These are phyloP conservation scores for Chionodraco myersi DNA, from an alignment of 2,113 vertebrate genomes.

Conservation along the genomic window DNA sequence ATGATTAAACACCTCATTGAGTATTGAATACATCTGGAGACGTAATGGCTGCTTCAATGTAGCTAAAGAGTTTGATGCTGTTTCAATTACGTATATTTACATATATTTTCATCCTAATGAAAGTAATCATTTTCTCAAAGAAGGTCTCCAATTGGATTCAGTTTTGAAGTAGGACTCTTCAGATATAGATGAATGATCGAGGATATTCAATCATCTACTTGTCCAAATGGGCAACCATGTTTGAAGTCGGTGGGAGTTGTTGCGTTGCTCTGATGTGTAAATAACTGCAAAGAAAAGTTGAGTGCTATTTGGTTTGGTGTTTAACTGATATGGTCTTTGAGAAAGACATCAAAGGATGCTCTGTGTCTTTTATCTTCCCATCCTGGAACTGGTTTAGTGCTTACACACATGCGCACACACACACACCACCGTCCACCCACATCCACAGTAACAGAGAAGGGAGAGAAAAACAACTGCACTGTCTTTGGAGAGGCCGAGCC, in stretches of 20 bases:
- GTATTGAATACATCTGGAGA: background rate
- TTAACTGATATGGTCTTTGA: conserved; percentile 64
- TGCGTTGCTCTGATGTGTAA: conserved; percentile 69
- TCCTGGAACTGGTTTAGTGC: conserved; percentile 53
- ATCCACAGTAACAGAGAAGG: background rate
- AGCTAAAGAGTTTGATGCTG: conserved; percentile 14
- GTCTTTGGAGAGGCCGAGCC: conserved; percentile 30
- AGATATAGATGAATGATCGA: conserved; percentile 30
- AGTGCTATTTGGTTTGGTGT: conserved; percentile 64
- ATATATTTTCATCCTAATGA: conserved; percentile 21
- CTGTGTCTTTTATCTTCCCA: conserved; percentile 63
- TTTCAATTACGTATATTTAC: conserved; percentile 16
- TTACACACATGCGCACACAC: conserved; percentile 1
- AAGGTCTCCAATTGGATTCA: conserved; percentile 29
- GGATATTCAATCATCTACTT: conserved; percentile 39
- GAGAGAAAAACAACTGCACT: conserved; percentile 11
- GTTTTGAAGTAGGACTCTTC: conserved; percentile 35
- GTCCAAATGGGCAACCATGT: conserved; percentile 51
- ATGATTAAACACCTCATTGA: background rate
- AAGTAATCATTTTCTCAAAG: conserved; percentile 17
- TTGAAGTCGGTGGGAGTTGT: conserved; percentile 56
- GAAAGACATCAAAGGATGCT: conserved; percentile 58
- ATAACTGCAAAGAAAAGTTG: conserved; percentile 46
- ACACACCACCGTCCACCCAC: conserved; percentile 9
- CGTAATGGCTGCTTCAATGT: background rate